phyloP scores from a whole-genome alignment of 2,888 invertebrate genomes.

The Eulithis testata region DNA sequence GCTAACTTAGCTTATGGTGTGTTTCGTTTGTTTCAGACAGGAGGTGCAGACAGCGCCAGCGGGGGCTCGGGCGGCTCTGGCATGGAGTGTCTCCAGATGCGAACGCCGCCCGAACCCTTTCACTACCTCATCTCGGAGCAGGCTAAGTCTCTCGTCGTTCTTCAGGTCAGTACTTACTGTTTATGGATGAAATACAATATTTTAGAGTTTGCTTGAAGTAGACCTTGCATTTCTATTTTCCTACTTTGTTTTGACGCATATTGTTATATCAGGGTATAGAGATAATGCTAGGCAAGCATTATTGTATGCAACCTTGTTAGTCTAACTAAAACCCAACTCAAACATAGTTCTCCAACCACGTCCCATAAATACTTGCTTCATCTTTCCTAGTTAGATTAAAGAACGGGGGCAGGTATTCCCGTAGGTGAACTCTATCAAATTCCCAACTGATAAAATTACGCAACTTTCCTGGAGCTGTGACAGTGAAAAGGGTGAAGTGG shows the following conservation, averaged over 20 bases:
- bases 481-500: constrained; percentile 40
- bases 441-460: constrained; percentile 13
- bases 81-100: constrained; percentile 93
- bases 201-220: neutral
- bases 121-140: constrained; percentile 94
- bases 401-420: constrained; percentile 17
- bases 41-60: constrained; percentile 82
- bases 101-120: constrained; percentile 89
- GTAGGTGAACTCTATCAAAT: constrained; percentile 14
- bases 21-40: constrained; percentile 68
- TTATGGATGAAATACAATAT: neutral
- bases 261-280: neutral
- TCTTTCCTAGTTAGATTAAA: neutral
- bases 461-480: constrained; percentile 31
- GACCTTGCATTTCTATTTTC: neutral
- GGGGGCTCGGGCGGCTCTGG: constrained; percentile 86
- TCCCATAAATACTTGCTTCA: neutral
- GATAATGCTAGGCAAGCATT: neutral
- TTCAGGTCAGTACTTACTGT: constrained; percentile 84
- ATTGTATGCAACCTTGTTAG: neutral
- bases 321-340: neutral
- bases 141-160: constrained; percentile 93
- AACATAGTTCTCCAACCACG: constrained; percentile 5
- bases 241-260: neutral
- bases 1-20: neutral